Evolutionary conservation across 2,797 vertebrate genomes (phyloP), one percentile per base, ranked within the genome.

Genomic region (Vireo griseus): DNA sequence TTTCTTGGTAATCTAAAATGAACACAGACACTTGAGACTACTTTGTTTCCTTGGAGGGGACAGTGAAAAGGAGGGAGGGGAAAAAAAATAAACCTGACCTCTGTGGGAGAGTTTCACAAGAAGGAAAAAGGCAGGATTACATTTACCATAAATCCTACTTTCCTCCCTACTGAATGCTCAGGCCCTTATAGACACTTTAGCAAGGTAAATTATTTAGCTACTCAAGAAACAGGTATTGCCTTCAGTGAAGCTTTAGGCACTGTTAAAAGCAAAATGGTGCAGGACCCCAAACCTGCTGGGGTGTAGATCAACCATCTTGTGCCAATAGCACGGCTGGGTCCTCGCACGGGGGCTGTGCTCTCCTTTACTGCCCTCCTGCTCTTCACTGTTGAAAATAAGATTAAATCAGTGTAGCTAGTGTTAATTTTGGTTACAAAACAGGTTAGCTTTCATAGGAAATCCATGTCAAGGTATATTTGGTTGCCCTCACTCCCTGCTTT

Each of bases 1-100:
- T 95, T 95, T 96, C 93, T 94, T 69, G 47, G 90, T 95, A 92
- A 92, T 86, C 73, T 90, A 88, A 95, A 96, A 63, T 55, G 83
- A 96, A 88, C 79, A 88, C 83, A 93, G 90, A 86, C 82, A 84
- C 65, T 88, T 88, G 45, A 88, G 51, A n/a, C 84, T 76, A 87
- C 90, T 95, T 88, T 75, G 54, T 84, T 86, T 93, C 73, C 73
- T 86, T 83, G 57, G 51, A 94, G 66, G n/a, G 62, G 78, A 87
- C 68, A 92, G 65, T 54, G 57, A 92, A 85, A 88, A 78, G 29
- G 26, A 52, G 5, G 11, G 44, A 20, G 20, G 10, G 62, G 6
- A 3, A 44, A 71, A 42, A 58, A 21, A 72, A 68, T 6, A 72
- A 85, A 86, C 80, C 78, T 89, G 81, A 93, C 91, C 86, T 83